phyloP scores from a whole-genome alignment of 92 coral and sea anemone species.

The Parazoanthus darwini region DNA sequence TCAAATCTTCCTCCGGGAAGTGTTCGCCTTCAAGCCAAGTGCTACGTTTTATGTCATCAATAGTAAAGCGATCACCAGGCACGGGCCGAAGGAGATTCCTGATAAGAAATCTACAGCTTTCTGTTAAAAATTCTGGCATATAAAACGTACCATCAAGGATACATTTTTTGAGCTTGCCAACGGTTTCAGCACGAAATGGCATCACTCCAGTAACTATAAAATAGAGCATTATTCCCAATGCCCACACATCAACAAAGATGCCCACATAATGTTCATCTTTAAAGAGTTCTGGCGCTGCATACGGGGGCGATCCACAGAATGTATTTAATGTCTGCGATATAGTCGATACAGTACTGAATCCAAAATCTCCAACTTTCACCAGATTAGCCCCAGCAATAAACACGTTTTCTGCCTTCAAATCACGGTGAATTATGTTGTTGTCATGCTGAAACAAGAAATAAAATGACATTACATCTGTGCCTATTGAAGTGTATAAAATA shows the following conservation, averaged over 20 bases:
- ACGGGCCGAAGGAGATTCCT: slow-evolving; percentile 86
- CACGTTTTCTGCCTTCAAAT: slow-evolving; percentile 97
- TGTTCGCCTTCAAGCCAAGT: slow-evolving; percentile 87
- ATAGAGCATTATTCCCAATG: slow-evolving; percentile 90
- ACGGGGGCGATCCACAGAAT: slow-evolving; percentile 99
- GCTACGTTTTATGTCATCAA: slow-evolving; percentile 83
- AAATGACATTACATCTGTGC: background rate
- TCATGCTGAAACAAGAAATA: slow-evolving; percentile 67
- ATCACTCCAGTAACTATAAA: slow-evolving; percentile 98
- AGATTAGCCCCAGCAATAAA: slow-evolving; percentile 92
- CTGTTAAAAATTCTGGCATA: slow-evolving; percentile 93
- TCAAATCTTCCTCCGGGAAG: slow-evolving; percentile 79
- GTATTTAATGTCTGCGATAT: slow-evolving; percentile 88
- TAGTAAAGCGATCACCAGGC: slow-evolving; percentile 88
- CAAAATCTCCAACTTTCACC: slow-evolving; percentile 98
- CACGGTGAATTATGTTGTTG: slow-evolving; percentile 94
- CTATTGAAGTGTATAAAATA: slow-evolving; percentile 6
- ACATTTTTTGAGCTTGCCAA: slow-evolving; percentile 93
- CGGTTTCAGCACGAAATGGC: slow-evolving; percentile 99
- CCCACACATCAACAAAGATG: slow-evolving; percentile 96
- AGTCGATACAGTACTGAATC: slow-evolving; percentile 90
- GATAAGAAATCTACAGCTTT: slow-evolving; percentile 81
- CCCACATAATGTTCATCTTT: slow-evolving; percentile 95
- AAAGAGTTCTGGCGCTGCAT: slow-evolving; percentile 99
- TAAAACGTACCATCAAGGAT: slow-evolving; percentile 92